Evolutionary conservation across 2,113 vertebrate genomes (phyloP).

Genomic region (Crotalus viridis): DNA sequence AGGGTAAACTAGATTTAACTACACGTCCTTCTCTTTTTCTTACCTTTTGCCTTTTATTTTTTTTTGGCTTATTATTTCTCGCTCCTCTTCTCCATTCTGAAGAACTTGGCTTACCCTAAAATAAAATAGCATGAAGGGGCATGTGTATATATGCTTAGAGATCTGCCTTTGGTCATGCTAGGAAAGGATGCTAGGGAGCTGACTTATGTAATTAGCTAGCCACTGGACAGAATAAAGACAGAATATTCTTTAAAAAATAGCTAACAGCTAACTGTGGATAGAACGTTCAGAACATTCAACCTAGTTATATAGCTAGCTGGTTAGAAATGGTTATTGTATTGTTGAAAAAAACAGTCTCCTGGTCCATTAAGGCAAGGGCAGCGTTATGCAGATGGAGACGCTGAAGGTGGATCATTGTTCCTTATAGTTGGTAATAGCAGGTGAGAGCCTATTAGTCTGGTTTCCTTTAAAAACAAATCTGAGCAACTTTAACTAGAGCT

Average conservation of each 20-base stretch:
- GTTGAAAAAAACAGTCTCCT: neutral
- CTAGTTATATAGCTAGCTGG: neutral
- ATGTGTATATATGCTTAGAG: neutral
- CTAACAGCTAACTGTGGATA: neutral
- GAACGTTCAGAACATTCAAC: neutral
- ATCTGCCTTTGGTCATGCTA: neutral
- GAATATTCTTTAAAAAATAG: neutral
- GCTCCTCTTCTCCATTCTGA: neutral
- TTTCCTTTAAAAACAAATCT: slow-evolving; percentile 45
- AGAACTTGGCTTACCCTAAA: neutral
- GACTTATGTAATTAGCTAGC: neutral
- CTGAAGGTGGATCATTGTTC: slow-evolving; percentile 28
- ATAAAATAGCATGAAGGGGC: neutral
- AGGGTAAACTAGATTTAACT: neutral
- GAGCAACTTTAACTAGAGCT: slow-evolving; percentile 36
- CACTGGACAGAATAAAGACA: neutral
- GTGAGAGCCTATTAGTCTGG: slow-evolving; percentile 21
- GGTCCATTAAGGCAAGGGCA: neutral
- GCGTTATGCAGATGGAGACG: slow-evolving; percentile 10
- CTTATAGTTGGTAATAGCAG: slow-evolving; percentile 20
- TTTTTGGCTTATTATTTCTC: neutral
- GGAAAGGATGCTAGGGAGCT: neutral
- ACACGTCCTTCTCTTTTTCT: neutral
- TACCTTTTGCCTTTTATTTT: neutral
- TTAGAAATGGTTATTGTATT: neutral